These are phyloP conservation scores for Dromaius novaehollandiae DNA, from an alignment of 2,113 vertebrate genomes.

Conservation along the genomic window DNA sequence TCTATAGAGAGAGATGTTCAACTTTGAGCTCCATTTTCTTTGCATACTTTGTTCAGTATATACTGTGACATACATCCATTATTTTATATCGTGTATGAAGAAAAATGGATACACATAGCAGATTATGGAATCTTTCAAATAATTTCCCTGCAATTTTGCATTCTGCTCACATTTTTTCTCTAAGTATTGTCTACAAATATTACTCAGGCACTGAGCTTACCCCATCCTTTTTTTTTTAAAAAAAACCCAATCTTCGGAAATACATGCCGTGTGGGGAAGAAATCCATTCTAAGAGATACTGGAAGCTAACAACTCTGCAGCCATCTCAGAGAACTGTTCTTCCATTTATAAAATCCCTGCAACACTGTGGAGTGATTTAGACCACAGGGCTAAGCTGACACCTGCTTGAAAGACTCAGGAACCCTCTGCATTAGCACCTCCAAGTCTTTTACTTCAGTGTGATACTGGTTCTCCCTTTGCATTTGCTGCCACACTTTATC, in stretches of 20 bases:
- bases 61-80: neutral
- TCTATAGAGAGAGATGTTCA: neutral
- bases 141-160: neutral
- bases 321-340: neutral
- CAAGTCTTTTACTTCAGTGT: neutral
- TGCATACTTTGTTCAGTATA: neutral
- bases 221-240: neutral
- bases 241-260: neutral
- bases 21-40: neutral
- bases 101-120: neutral
- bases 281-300: neutral
- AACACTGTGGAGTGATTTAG: neutral
- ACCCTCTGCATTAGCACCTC: neutral
- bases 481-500: slow-evolving; percentile 12
- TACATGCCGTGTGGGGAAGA: neutral
- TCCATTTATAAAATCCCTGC: neutral
- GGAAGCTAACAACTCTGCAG: neutral
- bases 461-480: neutral
- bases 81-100: neutral
- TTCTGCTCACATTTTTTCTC: neutral
- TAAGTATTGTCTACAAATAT: neutral
- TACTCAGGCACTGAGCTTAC: neutral
- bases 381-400: neutral
- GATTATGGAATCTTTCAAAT: neutral
- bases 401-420: neutral